Conservation (phyloP, 2,888 invertebrate genomes). For the Pomacea canaliculata region DNA sequence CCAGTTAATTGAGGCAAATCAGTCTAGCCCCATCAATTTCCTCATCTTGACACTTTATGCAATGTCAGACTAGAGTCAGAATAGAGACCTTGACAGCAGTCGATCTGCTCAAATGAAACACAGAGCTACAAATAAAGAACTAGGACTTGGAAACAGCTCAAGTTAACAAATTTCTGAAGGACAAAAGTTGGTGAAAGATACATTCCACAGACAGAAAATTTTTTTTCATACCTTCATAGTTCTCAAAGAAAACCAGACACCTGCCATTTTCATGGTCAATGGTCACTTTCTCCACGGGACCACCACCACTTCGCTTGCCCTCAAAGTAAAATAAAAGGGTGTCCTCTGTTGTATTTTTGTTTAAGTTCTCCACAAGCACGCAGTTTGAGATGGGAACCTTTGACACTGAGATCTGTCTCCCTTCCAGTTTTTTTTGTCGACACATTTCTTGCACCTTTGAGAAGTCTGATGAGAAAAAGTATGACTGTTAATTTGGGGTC, state of each 20-base stretch:
- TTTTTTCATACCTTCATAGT: slow-evolving; percentile 18
- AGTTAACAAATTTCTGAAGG: too few species aligned
- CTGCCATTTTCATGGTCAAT: slow-evolving; percentile 15
- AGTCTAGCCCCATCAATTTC: too few species aligned
- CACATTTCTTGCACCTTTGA: neutral
- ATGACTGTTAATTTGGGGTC: neutral
- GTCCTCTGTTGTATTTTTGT: slow-evolving; percentile 24
- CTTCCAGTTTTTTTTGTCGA: slow-evolving; percentile 5
- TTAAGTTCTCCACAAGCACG: slow-evolving; percentile 22
- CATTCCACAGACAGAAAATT: too few species aligned
- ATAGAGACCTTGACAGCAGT: too few species aligned
- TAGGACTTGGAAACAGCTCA: too few species aligned
- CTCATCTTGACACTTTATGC: too few species aligned
- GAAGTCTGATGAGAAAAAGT: slow-evolving; percentile 3
- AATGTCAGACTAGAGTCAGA: too few species aligned
- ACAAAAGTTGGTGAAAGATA: too few species aligned
- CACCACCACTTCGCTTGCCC: slow-evolving; percentile 30
- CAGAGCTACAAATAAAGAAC: too few species aligned
- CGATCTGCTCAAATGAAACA: too few species aligned
- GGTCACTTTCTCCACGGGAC: slow-evolving; percentile 28
- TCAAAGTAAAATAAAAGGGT: slow-evolving; percentile 34
- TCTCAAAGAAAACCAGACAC: slow-evolving; percentile 32
- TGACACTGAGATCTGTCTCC: slow-evolving; percentile 4
- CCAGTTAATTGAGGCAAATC: too few species aligned
- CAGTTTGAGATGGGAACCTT: slow-evolving; percentile 17